Evolutionary conservation across 2,888 invertebrate genomes (phyloP).

Genomic region (Limnephilus rhombicus): DNA sequence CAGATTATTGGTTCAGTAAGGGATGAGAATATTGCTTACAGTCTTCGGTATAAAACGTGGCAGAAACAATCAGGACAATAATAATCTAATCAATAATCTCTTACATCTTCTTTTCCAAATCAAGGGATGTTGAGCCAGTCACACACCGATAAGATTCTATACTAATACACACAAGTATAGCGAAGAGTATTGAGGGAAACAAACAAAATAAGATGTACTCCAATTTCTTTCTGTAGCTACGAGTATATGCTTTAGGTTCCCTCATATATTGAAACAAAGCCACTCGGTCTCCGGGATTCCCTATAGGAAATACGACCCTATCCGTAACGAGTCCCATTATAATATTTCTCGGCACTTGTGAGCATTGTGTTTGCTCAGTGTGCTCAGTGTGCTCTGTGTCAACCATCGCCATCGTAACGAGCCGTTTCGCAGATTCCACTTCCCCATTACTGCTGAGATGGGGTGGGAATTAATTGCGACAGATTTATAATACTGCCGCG

Average conservation of each 20-base stretch:
- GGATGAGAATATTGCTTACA: background rate
- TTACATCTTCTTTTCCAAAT: background rate
- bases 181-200: background rate
- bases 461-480: conserved; percentile 62
- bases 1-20: background rate
- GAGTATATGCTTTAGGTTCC: background rate
- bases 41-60: background rate
- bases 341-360: conserved; percentile 39
- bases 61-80: background rate
- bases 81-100: background rate
- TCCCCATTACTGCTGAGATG: conserved; percentile 27
- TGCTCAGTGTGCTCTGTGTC: conserved; percentile 44
- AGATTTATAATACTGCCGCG: conserved; percentile 53
- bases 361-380: conserved; percentile 49
- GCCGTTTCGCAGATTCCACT: conserved; percentile 48
- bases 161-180: background rate
- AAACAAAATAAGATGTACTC: background rate
- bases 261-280: conserved; percentile 7
- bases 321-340: conserved; percentile 44
- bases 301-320: conserved; percentile 7
- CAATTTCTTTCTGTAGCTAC: background rate
- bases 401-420: conserved; percentile 51
- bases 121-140: background rate
- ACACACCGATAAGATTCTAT: background rate
- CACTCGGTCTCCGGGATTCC: background rate